Conservation (phyloP, 2,888 invertebrate species). For the Hipparchia semele region DNA sequence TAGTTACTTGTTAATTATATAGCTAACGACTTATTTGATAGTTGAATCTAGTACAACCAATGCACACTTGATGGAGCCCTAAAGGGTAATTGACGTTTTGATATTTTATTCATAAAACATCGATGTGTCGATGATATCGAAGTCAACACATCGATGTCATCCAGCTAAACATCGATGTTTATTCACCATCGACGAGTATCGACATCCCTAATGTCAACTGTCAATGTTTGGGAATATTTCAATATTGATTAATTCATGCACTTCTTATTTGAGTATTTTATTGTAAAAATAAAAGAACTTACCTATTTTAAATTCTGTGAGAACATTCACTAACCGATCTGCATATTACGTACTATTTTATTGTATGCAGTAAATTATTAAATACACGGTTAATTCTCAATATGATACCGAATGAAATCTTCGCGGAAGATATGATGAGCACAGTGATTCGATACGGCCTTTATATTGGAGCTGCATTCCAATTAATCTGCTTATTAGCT, state of each 20-base stretch:
- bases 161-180: too few species aligned
- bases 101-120: too few species aligned
- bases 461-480: slow-evolving; percentile 94
- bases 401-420: slow-evolving; percentile 81
- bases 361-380: not conserved
- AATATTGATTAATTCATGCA: not conserved
- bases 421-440: slow-evolving; percentile 87
- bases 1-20: too few species aligned
- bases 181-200: too few species aligned
- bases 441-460: slow-evolving; percentile 90
- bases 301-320: not conserved
- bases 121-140: too few species aligned
- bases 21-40: too few species aligned
- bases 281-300: not conserved
- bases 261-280: not conserved
- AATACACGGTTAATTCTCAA: slow-evolving; percentile 8
- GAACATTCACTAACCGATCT: not conserved
- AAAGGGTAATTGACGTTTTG: too few species aligned
- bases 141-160: too few species aligned
- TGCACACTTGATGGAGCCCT: too few species aligned
- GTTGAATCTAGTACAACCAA: too few species aligned
- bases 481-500: slow-evolving; percentile 91
- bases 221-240: not conserved
- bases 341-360: not conserved
- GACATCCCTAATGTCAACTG: too few species aligned